Evolutionary conservation across 2,113 vertebrate genomes (phyloP).

Genomic region (Aegithalos caudatus): DNA sequence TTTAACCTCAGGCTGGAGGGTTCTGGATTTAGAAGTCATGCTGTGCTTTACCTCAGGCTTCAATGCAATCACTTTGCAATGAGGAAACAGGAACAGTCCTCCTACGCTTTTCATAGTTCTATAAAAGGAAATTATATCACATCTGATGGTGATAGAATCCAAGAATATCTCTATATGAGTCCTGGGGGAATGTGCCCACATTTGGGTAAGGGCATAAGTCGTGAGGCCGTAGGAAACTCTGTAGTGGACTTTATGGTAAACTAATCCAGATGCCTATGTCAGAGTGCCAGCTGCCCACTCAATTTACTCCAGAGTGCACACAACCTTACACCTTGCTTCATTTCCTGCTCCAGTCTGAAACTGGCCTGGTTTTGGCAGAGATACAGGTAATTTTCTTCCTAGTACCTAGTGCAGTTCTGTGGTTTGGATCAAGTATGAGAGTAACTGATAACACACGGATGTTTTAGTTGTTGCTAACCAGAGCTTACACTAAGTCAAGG

Average conservation of each 20-base stretch:
- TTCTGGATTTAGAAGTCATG: neutral
- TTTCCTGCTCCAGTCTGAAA: neutral
- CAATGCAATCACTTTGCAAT: neutral
- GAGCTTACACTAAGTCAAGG: neutral
- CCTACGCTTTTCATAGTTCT: neutral
- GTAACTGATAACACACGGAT: neutral
- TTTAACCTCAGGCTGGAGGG: neutral
- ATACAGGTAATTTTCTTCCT: neutral
- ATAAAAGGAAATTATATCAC: neutral
- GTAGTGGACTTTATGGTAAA: neutral
- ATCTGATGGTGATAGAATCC: neutral
- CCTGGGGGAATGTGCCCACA: neutral
- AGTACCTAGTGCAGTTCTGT: neutral
- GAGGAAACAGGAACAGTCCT: conserved; percentile 3
- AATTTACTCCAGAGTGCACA: neutral
- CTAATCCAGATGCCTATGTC: neutral
- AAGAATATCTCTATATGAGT: neutral
- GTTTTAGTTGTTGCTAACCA: neutral
- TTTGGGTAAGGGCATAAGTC: neutral
- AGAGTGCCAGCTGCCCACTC: neutral
- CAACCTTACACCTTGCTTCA: neutral
- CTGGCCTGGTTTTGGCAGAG: neutral
- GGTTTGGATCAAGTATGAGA: neutral
- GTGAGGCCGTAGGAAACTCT: neutral
- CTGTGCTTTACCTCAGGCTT: neutral